Evolutionary conservation across 2,888 invertebrate species (phyloP).

Genomic region (Sphaerophoria rueppellii): DNA sequence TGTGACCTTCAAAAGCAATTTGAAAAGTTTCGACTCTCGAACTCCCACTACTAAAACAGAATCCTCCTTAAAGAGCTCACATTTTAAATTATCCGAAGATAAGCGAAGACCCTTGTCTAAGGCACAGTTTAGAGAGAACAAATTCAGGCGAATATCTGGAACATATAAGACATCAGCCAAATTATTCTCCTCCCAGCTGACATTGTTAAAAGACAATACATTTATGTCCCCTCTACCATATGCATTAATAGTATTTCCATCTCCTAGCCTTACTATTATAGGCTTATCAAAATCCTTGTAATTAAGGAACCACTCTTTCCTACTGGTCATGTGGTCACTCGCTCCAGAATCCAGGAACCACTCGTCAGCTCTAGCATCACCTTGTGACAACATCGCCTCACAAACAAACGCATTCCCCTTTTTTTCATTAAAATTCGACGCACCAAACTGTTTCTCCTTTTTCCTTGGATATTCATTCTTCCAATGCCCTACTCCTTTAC

Average conservation of each 20-base stretch:
- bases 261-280: background rate
- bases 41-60: background rate
- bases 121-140: constrained; percentile 71
- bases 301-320: constrained; percentile 5
- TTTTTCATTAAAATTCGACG: background rate
- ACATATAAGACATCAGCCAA: constrained; percentile 72
- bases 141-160: constrained; percentile 70
- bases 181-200: constrained; percentile 63
- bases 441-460: background rate
- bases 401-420: constrained; percentile 6
- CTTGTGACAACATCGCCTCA: background rate
- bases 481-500: constrained; percentile 7
- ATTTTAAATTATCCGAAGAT: constrained; percentile 21
- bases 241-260: background rate
- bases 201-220: constrained; percentile 7
- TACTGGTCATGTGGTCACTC: constrained; percentile 14
- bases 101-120: constrained; percentile 64
- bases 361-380: background rate
- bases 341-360: constrained; percentile 18
- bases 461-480: background rate
- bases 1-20: constrained; percentile 2
- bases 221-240: background rate
- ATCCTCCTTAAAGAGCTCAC: constrained; percentile 27
- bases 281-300: background rate
- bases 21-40: constrained; percentile 1